Percentiles rank a stretch among this genome's conserved stretches.
Evolutionary conservation across 2,888 invertebrate species (phyloP).

Genomic region (Physocephala rufipes): DNA sequence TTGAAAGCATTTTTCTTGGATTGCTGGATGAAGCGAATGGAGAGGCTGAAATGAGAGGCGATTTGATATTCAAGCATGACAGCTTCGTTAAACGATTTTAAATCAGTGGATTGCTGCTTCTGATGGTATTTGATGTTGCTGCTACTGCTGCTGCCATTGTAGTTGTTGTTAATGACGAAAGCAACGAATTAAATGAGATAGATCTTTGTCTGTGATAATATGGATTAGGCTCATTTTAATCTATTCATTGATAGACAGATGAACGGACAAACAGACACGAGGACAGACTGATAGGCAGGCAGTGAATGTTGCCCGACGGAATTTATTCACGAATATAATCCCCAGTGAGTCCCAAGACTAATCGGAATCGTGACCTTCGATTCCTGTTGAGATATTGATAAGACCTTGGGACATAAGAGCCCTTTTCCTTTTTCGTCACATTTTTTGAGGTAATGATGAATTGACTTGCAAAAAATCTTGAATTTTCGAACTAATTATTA

Average conservation of each 20-base stretch:
- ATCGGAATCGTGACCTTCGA: too few relatives aligned
- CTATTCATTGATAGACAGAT: not conserved
- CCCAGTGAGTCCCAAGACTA: too few relatives aligned
- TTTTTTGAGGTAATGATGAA: too few relatives aligned
- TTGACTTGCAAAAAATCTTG: too few relatives aligned
- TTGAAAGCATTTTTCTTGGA: not conserved
- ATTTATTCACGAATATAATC: too few relatives aligned
- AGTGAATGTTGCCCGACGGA: too few relatives aligned
- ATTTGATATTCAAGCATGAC: conserved; percentile 34
- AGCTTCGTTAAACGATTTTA: conserved; percentile 53
- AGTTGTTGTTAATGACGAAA: too few relatives aligned
- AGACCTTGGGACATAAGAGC: too few relatives aligned
- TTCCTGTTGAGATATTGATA: too few relatives aligned
- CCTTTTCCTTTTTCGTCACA: too few relatives aligned
- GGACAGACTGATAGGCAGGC: not conserved
- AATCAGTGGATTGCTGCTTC: conserved; percentile 46
- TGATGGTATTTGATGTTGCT: not conserved
- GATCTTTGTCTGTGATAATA: conserved; percentile 1
- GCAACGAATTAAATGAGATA: not conserved
- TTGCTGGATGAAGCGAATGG: not conserved
- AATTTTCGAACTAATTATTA: too few relatives aligned
- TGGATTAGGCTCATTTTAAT: not conserved
- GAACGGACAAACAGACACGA: too few relatives aligned
- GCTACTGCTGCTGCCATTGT: not conserved
- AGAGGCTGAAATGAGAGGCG: conserved; percentile 35